Evolutionary conservation across 2,113 vertebrate genomes (phyloP).

Genomic region (Spea multiplicata): DNA sequence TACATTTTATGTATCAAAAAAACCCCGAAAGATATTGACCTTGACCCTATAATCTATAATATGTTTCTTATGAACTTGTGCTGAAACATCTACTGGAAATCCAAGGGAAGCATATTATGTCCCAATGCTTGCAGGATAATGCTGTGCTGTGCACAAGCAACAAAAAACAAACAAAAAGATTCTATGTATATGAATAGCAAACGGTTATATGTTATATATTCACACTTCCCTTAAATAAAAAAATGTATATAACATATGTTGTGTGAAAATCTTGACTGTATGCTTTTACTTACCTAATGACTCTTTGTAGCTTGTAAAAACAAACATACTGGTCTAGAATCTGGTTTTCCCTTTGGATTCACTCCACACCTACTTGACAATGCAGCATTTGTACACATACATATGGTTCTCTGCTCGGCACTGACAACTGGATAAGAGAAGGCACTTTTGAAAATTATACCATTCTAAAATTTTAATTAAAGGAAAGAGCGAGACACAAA

Average conservation of each 20-base stretch:
- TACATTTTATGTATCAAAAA: no score
- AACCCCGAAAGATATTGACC: no score
- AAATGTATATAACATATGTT: not conserved
- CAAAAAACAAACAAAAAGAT: no score
- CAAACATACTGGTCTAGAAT: not conserved
- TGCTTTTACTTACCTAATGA: not conserved
- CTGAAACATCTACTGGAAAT: no score
- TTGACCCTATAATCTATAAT: no score
- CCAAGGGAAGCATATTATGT: no score
- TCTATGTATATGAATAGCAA: not conserved
- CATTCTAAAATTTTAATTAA: slow-evolving; percentile 48
- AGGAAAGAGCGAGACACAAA: slow-evolving; percentile 38
- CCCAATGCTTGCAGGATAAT: no score
- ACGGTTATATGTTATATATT: not conserved
- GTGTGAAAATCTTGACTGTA: not conserved
- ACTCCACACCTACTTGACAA: not conserved
- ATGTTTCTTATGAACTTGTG: no score
- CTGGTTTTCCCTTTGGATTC: slow-evolving; percentile 5
- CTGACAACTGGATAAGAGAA: slow-evolving; percentile 26
- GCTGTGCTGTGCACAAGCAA: no score
- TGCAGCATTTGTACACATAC: slow-evolving; percentile 25
- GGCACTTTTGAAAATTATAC: slow-evolving; percentile 20
- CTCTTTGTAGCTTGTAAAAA: not conserved
- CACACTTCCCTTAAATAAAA: slow-evolving; percentile 17
- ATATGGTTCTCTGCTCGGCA: slow-evolving; percentile 26